Base-by-base conservation (phyloP, 2,888 invertebrate species). In the Drosophila incognita region DNA sequence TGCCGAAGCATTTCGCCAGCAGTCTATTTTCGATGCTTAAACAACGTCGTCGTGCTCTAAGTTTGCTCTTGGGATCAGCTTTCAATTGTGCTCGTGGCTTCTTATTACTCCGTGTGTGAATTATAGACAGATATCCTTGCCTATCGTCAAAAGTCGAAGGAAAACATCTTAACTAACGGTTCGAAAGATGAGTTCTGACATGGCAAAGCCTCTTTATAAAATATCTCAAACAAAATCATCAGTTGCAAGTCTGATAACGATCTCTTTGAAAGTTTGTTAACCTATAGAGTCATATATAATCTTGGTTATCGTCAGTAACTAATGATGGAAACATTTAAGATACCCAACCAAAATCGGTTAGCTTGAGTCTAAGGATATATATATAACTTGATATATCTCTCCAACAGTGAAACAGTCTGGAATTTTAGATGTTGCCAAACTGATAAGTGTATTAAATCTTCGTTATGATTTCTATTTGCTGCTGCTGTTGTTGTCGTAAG, bases 401-500 rank as follows among this genome's bases (percentile, higher is more conserved):
- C 13, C 4, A 15, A 46, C 8, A 31, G 31, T 21, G 21, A 21
- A 21, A 13, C 6, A 13, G 4, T 40, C 4, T 4, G 2, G 0
- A 6, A 42, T 11, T 42, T 21, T 13, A 2, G 8, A 21, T 13
- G 46, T 46, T 15, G 21, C 0, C 13, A 8, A 15, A 21, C 46
- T 8, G 54, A 2, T 4, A n/a, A 31, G 40, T n/a, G 42, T 46
- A 31, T 46, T 4, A 1, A 31, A 31, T 4, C 15, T 31, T 57
- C 57, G 27, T 10, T 29, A 15, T 10, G 15, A n/a, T 15, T 11
- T 57, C 7, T 7, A 46, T 13, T 21, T 21, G 6, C 13, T 69
- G 27, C 4, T 5, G 8, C 46, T 64, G 42, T 46, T 48, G 62
- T 58, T 65, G 56, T 57, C 49, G 35, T 49, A 68, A 67, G 68